Evolutionary conservation across 2,888 invertebrate genomes (phyloP).

Genomic region (Drepana falcataria): DNA sequence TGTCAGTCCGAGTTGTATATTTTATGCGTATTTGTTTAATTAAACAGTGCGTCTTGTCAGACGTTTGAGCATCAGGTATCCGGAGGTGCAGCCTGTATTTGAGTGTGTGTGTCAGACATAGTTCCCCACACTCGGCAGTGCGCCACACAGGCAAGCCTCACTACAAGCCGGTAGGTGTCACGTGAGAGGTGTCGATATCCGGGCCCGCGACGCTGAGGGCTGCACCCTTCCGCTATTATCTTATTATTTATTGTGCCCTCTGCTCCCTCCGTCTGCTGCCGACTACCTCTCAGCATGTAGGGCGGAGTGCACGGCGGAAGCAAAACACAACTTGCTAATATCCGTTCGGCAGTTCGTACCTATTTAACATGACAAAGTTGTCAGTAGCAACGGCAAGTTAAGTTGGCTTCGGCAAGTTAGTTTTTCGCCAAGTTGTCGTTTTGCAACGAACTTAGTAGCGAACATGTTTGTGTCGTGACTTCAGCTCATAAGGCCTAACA

Average conservation of each 20-base stretch:
- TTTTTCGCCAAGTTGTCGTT: too few relatives aligned
- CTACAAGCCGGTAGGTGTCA: too few relatives aligned
- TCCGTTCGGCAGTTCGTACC: background rate
- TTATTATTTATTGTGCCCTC: conserved; percentile 48
- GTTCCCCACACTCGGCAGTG: background rate
- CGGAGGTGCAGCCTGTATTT: too few relatives aligned
- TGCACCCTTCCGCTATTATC: conserved; percentile 36
- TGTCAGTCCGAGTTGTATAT: too few relatives aligned
- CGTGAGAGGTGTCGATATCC: background rate
- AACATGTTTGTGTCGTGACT: too few relatives aligned
- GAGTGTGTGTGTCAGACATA: background rate
- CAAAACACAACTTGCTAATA: background rate
- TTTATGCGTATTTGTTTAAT: too few relatives aligned
- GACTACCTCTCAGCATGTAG: background rate
- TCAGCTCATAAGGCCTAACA: too few relatives aligned
- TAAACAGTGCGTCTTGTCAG: too few relatives aligned
- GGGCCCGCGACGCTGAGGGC: background rate
- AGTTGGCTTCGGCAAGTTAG: too few relatives aligned
- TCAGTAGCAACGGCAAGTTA: too few relatives aligned
- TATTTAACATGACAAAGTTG: background rate
- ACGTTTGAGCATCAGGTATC: too few relatives aligned
- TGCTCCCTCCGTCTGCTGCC: conserved; percentile 12
- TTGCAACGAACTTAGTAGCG: too few relatives aligned
- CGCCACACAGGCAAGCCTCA: background rate
- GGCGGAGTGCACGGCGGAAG: background rate